Evolutionary conservation across 2,797 vertebrate species (phyloP).

Genomic region (Sciaenops ocellatus): DNA sequence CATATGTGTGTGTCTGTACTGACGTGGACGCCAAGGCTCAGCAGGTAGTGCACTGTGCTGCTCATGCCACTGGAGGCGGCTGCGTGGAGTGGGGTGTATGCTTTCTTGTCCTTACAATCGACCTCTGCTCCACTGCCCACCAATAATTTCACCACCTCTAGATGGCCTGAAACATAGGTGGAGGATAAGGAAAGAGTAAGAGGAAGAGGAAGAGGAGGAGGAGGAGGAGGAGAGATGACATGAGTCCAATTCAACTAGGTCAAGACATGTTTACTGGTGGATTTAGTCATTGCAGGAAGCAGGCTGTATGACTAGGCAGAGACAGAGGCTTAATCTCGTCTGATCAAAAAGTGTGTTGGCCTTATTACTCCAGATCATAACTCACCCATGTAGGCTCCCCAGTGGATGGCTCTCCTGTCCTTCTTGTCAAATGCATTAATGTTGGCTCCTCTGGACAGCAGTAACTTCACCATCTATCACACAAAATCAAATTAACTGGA

Average conservation of each 20-base stretch:
- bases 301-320: neutral
- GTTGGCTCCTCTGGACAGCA: constrained; percentile 97
- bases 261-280: neutral
- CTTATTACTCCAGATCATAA: neutral
- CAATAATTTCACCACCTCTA: constrained; percentile 95
- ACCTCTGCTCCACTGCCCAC: constrained; percentile 94
- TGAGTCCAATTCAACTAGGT: neutral
- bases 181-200: no score
- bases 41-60: constrained; percentile 94
- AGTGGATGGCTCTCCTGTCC: constrained; percentile 96
- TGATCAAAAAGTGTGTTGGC: neutral
- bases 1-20: constrained; percentile 63
- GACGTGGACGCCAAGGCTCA: constrained; percentile 94
- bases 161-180: constrained; percentile 87
- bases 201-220: no score
- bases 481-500: constrained; percentile 9
- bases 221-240: neutral
- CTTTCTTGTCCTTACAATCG: constrained; percentile 97
- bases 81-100: constrained; percentile 95
- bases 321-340: neutral
- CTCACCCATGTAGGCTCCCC: constrained; percentile 98
- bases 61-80: constrained; percentile 98
- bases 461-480: constrained; percentile 94
- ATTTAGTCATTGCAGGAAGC: neutral
- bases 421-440: constrained; percentile 99